Conservation (phyloP, 2,888 invertebrate genomes). For the Criorhina ranunculi region DNA sequence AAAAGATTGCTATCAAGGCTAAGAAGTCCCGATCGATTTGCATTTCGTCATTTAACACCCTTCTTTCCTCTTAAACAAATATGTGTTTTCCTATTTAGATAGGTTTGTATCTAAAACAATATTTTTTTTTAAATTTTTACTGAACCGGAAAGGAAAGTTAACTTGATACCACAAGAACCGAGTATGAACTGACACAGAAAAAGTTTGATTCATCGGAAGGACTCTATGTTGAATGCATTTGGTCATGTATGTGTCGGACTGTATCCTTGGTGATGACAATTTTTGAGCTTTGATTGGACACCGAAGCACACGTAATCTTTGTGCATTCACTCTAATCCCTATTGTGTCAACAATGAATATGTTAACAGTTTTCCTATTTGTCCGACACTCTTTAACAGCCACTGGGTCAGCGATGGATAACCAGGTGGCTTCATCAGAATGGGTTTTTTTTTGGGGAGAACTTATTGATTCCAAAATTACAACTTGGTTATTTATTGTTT, state of each 20-base stretch:
- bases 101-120: neutral
- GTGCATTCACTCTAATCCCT: slow-evolving; percentile 58
- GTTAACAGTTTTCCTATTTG: slow-evolving; percentile 45
- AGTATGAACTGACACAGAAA: slow-evolving; percentile 38
- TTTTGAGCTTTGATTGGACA: slow-evolving; percentile 62
- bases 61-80: neutral
- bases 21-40: neutral
- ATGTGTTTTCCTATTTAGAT: too few relatives aligned
- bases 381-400: slow-evolving; percentile 33
- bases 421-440: slow-evolving; percentile 17
- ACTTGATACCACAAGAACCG: slow-evolving; percentile 24
- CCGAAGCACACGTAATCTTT: slow-evolving; percentile 54
- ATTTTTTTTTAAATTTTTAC: neutral
- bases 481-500: slow-evolving; percentile 30
- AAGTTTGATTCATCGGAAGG: neutral
- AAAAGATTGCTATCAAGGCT: slow-evolving; percentile 20
- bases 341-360: slow-evolving; percentile 67
- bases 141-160: slow-evolving; percentile 11
- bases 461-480: slow-evolving; percentile 44
- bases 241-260: slow-evolving; percentile 55
- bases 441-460: slow-evolving; percentile 11
- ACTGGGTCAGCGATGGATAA: slow-evolving; percentile 5
- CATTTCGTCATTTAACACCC: slow-evolving; percentile 62
- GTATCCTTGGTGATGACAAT: slow-evolving; percentile 71
- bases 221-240: slow-evolving; percentile 51